Evolutionary conservation across 2,888 invertebrate species (phyloP), one percentile per base, ranked within the genome.

Genomic region (Heliconius cydno): DNA sequence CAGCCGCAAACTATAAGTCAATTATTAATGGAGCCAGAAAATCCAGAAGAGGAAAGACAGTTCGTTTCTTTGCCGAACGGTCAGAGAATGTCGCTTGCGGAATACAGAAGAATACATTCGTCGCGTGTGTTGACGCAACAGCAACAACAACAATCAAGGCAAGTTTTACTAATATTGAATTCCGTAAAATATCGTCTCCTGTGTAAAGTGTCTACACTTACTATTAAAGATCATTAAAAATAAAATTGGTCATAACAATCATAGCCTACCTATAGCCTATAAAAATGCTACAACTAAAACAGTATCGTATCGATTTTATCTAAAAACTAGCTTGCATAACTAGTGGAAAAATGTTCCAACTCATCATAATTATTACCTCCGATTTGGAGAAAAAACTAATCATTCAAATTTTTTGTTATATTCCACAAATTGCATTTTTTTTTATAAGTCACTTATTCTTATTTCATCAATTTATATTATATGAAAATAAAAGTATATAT

Each of bases 71-170:
- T 95, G 72, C 86, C 86, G 3, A 94, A 90, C 80, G 95, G 95
- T 9, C 95, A 95, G 83, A 89, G 92, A 80, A 92, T 95, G 57
- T 92, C 94, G 10, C 84, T 94, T n/a, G 94, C 92, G 0, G 95
- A 95, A 73, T 94, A 92, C 81, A 94, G 91, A 85, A 88, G 92
- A 79, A 87, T 93, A 84, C 94, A 90, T 75, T 87, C 90, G 9
- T 86, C 88, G 46, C 88, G 92, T n/a, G 90, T 91, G 15, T 85
- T 89, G 67, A 84, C 88, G 41, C 92, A 91, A 77, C 95, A 93
- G 57, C 82, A 82, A 46, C 84, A 82, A 74, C 82, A 81, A 66
- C 85, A 85, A 79, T 82, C 86, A 75, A 89, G 91, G 91, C 90
- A 84, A 79, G 68, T 38, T 19, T 6, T n/a, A 12, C n/a, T 60